Evolutionary conservation across 2,797 vertebrate species (phyloP), one percentile per base, ranked within the genome.

Genomic region (Intellagama lesueurii): DNA sequence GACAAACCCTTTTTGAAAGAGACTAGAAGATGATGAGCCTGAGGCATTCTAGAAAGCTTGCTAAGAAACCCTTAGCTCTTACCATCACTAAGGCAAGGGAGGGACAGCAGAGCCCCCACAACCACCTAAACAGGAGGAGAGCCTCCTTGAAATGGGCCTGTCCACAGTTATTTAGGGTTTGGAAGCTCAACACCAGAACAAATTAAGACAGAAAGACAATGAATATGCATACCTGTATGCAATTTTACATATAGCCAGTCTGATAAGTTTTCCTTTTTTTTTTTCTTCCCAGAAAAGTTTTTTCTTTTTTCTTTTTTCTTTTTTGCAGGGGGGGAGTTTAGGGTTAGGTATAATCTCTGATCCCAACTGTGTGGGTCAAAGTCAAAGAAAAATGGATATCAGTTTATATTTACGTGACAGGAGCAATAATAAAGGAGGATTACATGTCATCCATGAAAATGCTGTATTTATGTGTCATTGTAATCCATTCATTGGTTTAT

Each of bases 401-500:
- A 90, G 93, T 95, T 95, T 96, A 93, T 95, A 86, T 94, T 94
- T 94, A 91, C 84, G 90, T 90, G 94, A 94, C 94, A 95, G 91
- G 89, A 96, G 94, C 94, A 95, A 96, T 96, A 96, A 96, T 92
- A 94, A 95, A 95, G 91, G 88, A 72, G 94, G 96, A 95, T 94
- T 95, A 94, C 94, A 94, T 96, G 96, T 96, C 97, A 96, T 95
- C 93, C 96, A 95, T 95, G 96, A 97, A 97, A 97, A 96, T 91
- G 93, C 93, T 94, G 32, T 97, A 97, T 97, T 96, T 97, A 97
- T 94, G 96, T 93, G 92, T 96, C 95, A 94, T 97, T 97, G 96
- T 97, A 96, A 97, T 96, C 96, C 96, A 95, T 96, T 97, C 97
- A 97, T 96, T 96, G 96, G 96, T 97, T 97, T 97, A 97, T 97